phyloP scores from a whole-genome alignment of 2,888 invertebrate species.

The Ichneumoninae sp. region DNA sequence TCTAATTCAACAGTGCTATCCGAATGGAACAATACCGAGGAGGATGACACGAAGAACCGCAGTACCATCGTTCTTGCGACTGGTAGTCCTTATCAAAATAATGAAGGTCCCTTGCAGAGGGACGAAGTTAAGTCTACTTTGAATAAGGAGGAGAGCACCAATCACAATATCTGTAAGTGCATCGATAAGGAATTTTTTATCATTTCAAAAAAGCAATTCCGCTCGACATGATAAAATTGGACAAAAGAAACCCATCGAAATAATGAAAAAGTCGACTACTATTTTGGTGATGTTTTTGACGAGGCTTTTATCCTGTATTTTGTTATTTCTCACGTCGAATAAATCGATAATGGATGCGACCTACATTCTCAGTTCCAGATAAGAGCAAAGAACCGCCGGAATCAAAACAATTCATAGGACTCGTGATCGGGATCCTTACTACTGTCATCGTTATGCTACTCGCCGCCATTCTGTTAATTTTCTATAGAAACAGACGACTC shows the following conservation, averaged over 20 bases:
- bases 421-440: constrained; percentile 89
- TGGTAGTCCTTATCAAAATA: constrained; percentile 85
- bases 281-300: neutral
- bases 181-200: neutral
- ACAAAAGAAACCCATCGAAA: neutral
- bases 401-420: constrained; percentile 87
- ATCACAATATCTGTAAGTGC: constrained; percentile 80
- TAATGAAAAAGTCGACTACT: neutral
- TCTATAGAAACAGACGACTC: constrained; percentile 87
- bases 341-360: constrained; percentile 65
- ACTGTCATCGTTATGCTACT: constrained; percentile 90
- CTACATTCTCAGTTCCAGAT: constrained; percentile 82
- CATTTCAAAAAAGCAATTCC: neutral
- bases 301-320: neutral
- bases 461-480: constrained; percentile 89
- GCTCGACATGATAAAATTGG: neutral
- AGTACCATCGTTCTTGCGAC: constrained; percentile 82
- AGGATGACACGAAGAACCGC: constrained; percentile 85
- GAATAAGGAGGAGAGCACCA: constrained; percentile 86
- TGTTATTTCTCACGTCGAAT: neutral
- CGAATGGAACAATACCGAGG: constrained; percentile 88
- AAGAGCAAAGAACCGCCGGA: constrained; percentile 85
- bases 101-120: constrained; percentile 88
- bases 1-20: constrained; percentile 76
- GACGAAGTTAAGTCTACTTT: constrained; percentile 88